Percentiles rank a stretch among this genome's conserved stretches.
Evolutionary conservation across 2,797 vertebrate genomes (phyloP).

Genomic region (Gambelia wislizenii): DNA sequence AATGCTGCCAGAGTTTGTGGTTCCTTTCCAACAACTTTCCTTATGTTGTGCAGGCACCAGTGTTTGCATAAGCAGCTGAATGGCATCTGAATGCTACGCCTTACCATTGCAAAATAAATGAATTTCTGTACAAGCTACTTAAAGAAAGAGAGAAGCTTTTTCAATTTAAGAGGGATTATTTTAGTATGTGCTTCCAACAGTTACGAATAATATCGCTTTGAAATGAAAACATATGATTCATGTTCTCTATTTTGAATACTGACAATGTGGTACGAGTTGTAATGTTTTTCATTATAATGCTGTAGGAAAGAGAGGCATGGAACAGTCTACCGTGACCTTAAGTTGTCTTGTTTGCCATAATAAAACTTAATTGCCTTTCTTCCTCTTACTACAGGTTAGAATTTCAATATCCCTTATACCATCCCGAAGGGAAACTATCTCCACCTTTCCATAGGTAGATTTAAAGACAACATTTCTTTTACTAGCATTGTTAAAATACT

Average conservation of each 20-base stretch:
- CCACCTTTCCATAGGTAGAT: constrained; percentile 28
- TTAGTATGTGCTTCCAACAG: constrained; percentile 28
- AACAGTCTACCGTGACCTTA: constrained; percentile 49
- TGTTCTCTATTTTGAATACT: constrained; percentile 48
- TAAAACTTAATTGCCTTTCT: constrained; percentile 58
- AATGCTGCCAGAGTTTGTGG: background rate
- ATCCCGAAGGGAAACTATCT: constrained; percentile 42
- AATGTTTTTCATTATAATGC: constrained; percentile 6
- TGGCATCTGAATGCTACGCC: constrained; percentile 21
- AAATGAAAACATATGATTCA: constrained; percentile 50
- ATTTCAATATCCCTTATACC: constrained; percentile 38
- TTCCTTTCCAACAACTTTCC: background rate
- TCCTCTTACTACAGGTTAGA: constrained; percentile 40
- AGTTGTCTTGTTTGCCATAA: constrained; percentile 43
- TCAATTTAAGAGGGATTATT: constrained; percentile 17
- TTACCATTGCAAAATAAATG: constrained; percentile 20
- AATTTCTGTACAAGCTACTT: constrained; percentile 27
- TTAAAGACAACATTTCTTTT: background rate
- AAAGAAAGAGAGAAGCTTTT: constrained; percentile 16
- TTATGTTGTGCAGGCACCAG: constrained; percentile 4
- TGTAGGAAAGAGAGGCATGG: constrained; percentile 54
- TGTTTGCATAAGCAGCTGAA: constrained; percentile 12
- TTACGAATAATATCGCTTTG: constrained; percentile 37
- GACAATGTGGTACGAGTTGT: constrained; percentile 40
- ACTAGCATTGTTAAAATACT: constrained; percentile 37